A percentile compares a stretch with the other conserved stretches of the same genome.
Conservation (phyloP, 2,888 invertebrate genomes). For the Synanthedon formicaeformis region DNA sequence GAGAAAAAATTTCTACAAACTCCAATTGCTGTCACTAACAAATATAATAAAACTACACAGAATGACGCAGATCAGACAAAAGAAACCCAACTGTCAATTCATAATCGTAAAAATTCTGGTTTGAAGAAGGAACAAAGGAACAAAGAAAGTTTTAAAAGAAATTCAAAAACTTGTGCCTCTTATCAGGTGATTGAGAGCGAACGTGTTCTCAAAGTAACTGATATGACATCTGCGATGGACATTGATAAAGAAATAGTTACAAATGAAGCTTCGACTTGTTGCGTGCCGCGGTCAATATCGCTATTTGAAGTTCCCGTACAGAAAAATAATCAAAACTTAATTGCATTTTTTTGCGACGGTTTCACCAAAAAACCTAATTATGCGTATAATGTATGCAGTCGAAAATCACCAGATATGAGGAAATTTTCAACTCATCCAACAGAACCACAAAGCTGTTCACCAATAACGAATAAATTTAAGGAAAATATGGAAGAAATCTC, state of each 20-base stretch:
- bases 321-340: constrained; percentile 18
- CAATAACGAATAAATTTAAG: too few relatives aligned
- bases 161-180: constrained; percentile 39
- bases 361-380: constrained; percentile 5
- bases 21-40: constrained; percentile 7
- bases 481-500: not conserved
- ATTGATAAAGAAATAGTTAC: constrained; percentile 11
- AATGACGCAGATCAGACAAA: constrained; percentile 15
- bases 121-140: constrained; percentile 28
- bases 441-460: not conserved
- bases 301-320: constrained; percentile 22
- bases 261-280: constrained; percentile 18
- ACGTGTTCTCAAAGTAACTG: constrained; percentile 45
- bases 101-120: constrained; percentile 19
- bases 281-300: constrained; percentile 27
- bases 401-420: not conserved
- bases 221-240: constrained; percentile 40
- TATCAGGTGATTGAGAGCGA: constrained; percentile 53
- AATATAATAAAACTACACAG: constrained; percentile 1
- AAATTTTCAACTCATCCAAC: too few relatives aligned
- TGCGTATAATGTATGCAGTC: constrained; percentile 1
- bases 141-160: constrained; percentile 13
- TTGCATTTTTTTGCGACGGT: constrained; percentile 31
- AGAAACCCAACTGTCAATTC: constrained; percentile 28
- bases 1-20: constrained; percentile 4